Conservation (phyloP, 2,797 vertebrate species). For the Bovichtus diacanthus region DNA sequence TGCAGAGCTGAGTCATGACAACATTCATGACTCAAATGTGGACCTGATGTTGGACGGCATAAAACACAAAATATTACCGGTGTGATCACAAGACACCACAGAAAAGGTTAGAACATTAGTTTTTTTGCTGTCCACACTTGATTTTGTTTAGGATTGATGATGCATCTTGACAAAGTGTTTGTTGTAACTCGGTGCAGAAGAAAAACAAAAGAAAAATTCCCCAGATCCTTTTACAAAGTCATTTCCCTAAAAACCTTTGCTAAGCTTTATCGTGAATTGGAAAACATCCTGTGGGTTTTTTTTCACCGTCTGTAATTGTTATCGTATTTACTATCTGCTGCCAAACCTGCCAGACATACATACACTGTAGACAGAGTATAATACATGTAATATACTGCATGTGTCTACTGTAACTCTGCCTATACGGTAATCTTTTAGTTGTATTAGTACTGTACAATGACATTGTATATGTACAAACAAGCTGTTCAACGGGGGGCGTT, state of each 20-base stretch:
- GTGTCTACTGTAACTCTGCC: background rate
- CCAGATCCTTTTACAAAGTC: background rate
- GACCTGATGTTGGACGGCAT: background rate
- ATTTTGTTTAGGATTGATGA: background rate
- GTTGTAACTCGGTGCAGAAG: background rate
- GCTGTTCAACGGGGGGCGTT: too few species aligned
- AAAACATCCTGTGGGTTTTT: constrained; percentile 9
- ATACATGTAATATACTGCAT: background rate
- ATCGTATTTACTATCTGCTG: background rate
- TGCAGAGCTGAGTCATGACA: constrained; percentile 23
- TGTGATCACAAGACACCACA: background rate
- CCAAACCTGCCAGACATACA: background rate
- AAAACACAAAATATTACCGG: background rate
- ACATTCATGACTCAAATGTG: constrained; percentile 22
- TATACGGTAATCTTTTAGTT: background rate
- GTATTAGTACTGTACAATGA: background rate
- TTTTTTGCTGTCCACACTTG: background rate
- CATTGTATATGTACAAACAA: background rate
- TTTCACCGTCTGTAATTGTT: background rate
- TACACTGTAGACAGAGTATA: background rate
- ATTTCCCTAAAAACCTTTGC: background rate
- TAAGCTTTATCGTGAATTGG: background rate
- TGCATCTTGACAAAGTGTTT: background rate
- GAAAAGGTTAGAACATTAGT: background rate
- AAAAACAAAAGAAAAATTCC: background rate